Evolutionary conservation across 2,888 invertebrate species (phyloP), one percentile per base, ranked within the genome.

Genomic region (Sphaeridia pumilis): DNA sequence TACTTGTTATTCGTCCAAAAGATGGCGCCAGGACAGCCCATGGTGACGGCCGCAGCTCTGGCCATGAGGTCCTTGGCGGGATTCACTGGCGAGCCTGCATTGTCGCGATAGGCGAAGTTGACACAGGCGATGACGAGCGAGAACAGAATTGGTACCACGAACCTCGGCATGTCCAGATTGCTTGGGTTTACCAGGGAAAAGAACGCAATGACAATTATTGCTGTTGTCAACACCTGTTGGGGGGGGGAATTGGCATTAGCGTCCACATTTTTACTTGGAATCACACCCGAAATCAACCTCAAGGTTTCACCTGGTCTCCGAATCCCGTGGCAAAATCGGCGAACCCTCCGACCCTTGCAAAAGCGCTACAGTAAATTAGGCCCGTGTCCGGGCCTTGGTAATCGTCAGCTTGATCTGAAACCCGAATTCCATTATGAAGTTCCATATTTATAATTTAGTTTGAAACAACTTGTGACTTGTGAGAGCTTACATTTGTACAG

Each of bases 51-150:
- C 66, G 78, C 75, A 17, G 77, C 63, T 51, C 78, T 66, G 0
- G 78, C 78, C 0, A 70, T 68, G n/a, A 78, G 67, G 66, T 78
- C 78, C 54, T 78, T 66, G 21, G 78, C 78, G 1, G 78, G 78
- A 66, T 78, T 78, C 58, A 78, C 71, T 38, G 76, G 73, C 58
- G 73, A 76, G 28, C 77, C 77, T 60, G 75, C 74, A 67, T 78
- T 78, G 58, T 69, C 67, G n/a, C 75, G 75, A 60, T 74, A 74
- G 21, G 73, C 67, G 60, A 73, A 68, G 14, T 73, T 72, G 46
- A 76, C 71, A 22, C 66, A 71, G 4, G 71, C 65, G 2, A 77
- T 71, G 4, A 69, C 58, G 4, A 75, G 60, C 1, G 73, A 74
- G 25, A 75, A 67, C 38, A 68, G 64, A 27, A 74, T 59, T 1